Base-by-base conservation (phyloP, 2,888 invertebrate species). In the Gari tellinella region DNA sequence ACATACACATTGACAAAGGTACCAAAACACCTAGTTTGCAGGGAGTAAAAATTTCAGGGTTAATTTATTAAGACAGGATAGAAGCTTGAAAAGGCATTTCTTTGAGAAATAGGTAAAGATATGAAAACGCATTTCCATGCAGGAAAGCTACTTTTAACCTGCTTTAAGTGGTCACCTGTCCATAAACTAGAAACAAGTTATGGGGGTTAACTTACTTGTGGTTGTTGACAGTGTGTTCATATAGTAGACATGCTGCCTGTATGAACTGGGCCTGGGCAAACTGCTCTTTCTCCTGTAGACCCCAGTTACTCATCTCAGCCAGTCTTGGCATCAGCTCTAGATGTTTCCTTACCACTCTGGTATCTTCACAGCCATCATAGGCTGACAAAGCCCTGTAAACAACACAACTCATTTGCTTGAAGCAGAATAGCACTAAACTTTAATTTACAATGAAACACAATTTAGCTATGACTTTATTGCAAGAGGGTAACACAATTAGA, bases 311-410 rank as follows among this genome's bases (percentile, higher is more conserved):
- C 40, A 67, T 52, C 37, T 72, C 69, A 45, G 87, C 85, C 17
- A 82, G 80, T 17, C 86, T 86, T 0, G 90, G 89, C 12, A 90
- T 84, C 58, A 90, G 81, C 64, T 89, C 89, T 53, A 91, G 76
- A 58, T 85, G 80, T 37, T 88, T 84, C 12, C 70, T 66, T 2
- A 88, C 86, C 19, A 69, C 81, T 25, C 65, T 76, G 55, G 86
- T 82, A 49, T 88, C 84, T 7, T 83, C 84, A 3, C 63, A 56
- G 8, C 10, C 10, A 48, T 90, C 90, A 87, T 90, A 90, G 5
- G 80, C 74, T 10, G 87, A 67, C 72, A 91, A 74, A 1, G 90
- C 89, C 62, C 91, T 91, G 72, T 5, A 64, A 60, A 23, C 17
- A n/a, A n/a, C n/a, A n/a, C n/a, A n/a, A n/a, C n/a, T n/a, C n/a